Evolutionary conservation across 2,113 vertebrate genomes (phyloP), one percentile per base, ranked within the genome.

Genomic region (Nesoenas mayeri): DNA sequence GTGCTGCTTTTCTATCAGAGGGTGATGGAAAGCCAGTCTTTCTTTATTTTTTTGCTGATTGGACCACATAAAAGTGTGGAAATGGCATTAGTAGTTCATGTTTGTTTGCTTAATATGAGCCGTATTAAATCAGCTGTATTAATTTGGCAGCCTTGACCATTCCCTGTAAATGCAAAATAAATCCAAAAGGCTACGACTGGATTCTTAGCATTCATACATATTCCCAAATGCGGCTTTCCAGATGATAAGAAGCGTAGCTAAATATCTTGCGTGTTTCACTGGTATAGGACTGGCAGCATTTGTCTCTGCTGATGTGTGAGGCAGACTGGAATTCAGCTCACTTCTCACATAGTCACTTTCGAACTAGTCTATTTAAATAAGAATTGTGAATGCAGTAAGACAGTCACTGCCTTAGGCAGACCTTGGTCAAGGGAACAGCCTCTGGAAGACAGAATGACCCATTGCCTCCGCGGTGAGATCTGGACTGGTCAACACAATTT

Each of bases 101-200:
- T 65, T 79, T 48, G 4, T 60, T 81, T 82, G 44, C 40, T 48
- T 79, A 31, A 17, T 44, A 40, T 11, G 15, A 88, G 18, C 28
- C 40, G 15, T 69, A 40, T 71, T 90, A 62, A 71, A 71, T 65
- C 38, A 56, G 7, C 26, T 89, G 26, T 51, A 48, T 57, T 65
- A 71, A 83, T 70, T 44, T 29, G 60, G 14, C 29, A 54, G 24
- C 18, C 32, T 72, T 78, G 29, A 60, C 34, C 34, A 29, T 79
- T 80, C 17, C 26, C 11, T 60, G 8, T 60, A 79, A 73, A 61
- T 58, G 31, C 6, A 4, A 89, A 91, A 58, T 36, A 94, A 91
- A 48, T 22, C 21, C 5, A 2, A 72, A 91, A 92, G 29, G 7
- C 57, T 75, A 9, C 0, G 0, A 1, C 1, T 86, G 61, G 20